Conservation (phyloP, 2,888 invertebrate genomes). For the Lampropteryx suffumata region DNA sequence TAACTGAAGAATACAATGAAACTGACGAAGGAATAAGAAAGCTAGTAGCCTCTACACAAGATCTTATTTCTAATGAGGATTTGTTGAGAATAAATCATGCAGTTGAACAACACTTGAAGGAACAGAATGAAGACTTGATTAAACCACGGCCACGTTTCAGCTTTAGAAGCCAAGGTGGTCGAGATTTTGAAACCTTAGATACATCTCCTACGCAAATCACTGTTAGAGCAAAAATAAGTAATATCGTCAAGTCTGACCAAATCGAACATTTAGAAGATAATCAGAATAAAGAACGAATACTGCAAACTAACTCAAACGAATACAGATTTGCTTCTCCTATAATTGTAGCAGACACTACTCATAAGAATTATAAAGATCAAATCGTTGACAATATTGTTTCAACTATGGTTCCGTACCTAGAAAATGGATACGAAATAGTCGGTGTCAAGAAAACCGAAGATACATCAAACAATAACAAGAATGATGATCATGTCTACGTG, state of each 20-base stretch:
- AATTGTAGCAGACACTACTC: conserved; percentile 65
- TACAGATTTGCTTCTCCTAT: conserved; percentile 74
- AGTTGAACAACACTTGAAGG: conserved; percentile 56
- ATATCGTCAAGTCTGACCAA: conserved; percentile 52
- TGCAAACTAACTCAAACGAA: conserved; percentile 49
- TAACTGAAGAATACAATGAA: conserved; percentile 35
- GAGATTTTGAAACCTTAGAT: conserved; percentile 39
- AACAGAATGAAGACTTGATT: conserved; percentile 61
- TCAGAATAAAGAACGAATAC: conserved; percentile 39
- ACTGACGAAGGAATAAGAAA: conserved; percentile 67
- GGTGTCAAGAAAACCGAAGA: conserved; percentile 58
- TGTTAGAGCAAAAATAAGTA: conserved; percentile 64
- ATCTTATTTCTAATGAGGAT: conserved; percentile 85
- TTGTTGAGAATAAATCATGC: conserved; percentile 84
- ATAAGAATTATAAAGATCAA: conserved; percentile 58
- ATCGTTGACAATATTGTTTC: conserved; percentile 69
- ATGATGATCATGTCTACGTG: conserved; percentile 62
- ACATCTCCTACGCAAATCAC: conserved; percentile 53
- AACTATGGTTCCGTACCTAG: conserved; percentile 71
- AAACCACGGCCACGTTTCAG: conserved; percentile 54
- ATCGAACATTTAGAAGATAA: conserved; percentile 47
- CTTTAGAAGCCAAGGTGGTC: conserved; percentile 41
- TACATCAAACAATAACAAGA: conserved; percentile 41
- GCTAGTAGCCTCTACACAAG: conserved; percentile 82
- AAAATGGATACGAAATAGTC: conserved; percentile 71